Conservation (phyloP, 2,113 vertebrate genomes). For the Jaculus jaculus region DNA sequence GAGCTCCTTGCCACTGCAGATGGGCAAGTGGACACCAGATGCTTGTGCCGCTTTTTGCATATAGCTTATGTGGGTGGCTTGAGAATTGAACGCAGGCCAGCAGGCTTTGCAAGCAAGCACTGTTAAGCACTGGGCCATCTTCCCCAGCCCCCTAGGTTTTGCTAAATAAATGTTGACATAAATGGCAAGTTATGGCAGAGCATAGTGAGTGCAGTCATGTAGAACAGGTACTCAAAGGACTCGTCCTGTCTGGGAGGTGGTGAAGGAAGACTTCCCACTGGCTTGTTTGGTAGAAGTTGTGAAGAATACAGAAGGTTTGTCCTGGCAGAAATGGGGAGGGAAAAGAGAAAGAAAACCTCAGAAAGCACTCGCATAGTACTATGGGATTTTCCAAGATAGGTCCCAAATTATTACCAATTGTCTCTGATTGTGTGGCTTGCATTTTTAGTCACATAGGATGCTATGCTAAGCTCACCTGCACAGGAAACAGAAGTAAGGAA, state of each 20-base stretch:
- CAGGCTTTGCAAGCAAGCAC: no score
- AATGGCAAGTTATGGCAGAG: neutral
- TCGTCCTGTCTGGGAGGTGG: no score
- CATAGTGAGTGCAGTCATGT: neutral
- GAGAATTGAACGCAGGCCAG: no score
- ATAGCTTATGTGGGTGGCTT: no score
- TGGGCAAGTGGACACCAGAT: no score
- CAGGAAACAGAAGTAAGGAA: neutral
- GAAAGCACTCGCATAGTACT: neutral
- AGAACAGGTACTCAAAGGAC: neutral
- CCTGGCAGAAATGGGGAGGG: neutral
- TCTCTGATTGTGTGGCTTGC: neutral
- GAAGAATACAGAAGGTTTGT: neutral
- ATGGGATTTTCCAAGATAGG: neutral
- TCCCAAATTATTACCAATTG: neutral
- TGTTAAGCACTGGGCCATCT: no score
- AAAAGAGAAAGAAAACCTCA: neutral
- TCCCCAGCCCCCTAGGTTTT: neutral
- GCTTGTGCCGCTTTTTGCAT: no score
- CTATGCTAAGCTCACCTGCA: neutral
- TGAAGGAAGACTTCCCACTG: neutral
- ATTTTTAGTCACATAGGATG: neutral
- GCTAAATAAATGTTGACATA: neutral
- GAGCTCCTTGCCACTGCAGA: no score
- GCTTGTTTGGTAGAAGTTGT: neutral